Base-by-base conservation (phyloP, 2,888 invertebrate species). In the Esperia sulphurella region DNA sequence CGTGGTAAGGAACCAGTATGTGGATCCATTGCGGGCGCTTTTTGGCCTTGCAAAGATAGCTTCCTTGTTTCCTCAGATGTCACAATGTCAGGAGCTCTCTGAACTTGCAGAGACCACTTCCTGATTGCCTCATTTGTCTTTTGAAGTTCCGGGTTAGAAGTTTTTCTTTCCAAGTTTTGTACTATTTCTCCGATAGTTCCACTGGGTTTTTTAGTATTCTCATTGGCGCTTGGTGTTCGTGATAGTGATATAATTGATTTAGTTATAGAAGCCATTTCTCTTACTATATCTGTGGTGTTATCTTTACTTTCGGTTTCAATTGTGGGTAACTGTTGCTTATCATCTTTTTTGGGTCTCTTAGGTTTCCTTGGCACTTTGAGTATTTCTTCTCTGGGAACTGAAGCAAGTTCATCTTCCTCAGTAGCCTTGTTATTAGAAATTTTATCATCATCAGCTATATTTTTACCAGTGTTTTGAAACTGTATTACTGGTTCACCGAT, bases 381-480 rank as follows among this genome's bases (percentile, higher is more conserved):
- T 10, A 89, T 59, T 48, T 83, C 87, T 58, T 85, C 88, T 50
- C 89, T 72, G 1, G 76, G 59, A 1, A 89, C 57, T 8, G 62
- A 54, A 9, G 70, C 62, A 28, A 85, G 75, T 12, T 77, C 84
- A 4, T 83, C 79, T 5, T 57, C 51, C 42, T 55, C 45, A 1
- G 59, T 61, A 9, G 65, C 59, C 21, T 56, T 64, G 61, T 71
- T 76, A 35, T 70, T 76, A 0, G 77, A 78, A 41, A 88, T 67
- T 63, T 88, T 88, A 7, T 83, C 87, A 39, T 89, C 88, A 50
- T 89, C 88, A 3, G 87, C 88, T 53, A 86, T 68, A 48, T 84
- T 83, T 49, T 75, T 83, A 35, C 72, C 68, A 40, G 59, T 61
- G 7, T 51, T 21, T 45, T 61, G 54, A 5, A 58, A 64, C 3